Evolutionary conservation across 2,113 vertebrate species (phyloP).

Genomic region (Ammodytes marinus): DNA sequence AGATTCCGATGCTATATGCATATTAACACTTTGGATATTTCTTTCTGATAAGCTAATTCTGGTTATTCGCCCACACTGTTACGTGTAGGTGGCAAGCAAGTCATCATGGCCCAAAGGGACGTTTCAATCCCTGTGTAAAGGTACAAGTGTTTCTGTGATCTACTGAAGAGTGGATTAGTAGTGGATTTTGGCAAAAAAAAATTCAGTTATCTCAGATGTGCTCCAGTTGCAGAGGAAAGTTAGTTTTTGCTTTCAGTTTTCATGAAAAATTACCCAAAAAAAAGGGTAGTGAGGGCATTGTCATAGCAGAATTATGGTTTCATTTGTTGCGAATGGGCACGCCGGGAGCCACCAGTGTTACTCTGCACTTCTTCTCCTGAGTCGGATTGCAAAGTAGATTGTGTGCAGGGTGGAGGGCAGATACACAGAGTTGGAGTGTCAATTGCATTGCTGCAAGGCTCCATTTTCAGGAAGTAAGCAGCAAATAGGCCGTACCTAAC

Average conservation of each 20-base stretch:
- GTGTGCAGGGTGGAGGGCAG: constrained; percentile 43
- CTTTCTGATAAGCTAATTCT: constrained; percentile 31
- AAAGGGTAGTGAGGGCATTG: constrained; percentile 33
- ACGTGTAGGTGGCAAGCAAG: constrained; percentile 41
- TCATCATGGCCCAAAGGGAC: constrained; percentile 20
- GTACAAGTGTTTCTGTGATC: constrained; percentile 19
- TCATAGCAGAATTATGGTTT: constrained; percentile 67
- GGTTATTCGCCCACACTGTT: constrained; percentile 41
- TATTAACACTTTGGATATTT: constrained; percentile 30
- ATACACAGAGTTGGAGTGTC: constrained; percentile 48
- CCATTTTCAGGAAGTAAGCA: constrained; percentile 33
- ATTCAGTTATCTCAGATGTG: constrained; percentile 18
- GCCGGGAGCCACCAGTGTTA: constrained; percentile 23
- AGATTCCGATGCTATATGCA: constrained; percentile 6
- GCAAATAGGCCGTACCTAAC: constrained; percentile 52
- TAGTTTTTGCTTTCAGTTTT: constrained; percentile 51
- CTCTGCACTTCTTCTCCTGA: constrained; percentile 41
- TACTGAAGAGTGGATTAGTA: neutral
- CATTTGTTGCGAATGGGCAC: constrained; percentile 39
- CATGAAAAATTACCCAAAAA: constrained; percentile 44
- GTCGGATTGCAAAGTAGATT: constrained; percentile 45
- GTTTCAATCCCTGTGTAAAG: constrained; percentile 7
- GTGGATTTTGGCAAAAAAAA: neutral
- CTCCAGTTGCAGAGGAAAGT: constrained; percentile 29
- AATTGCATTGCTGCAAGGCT: constrained; percentile 56